Percentiles rank a stretch among this genome's conserved stretches.
phyloP scores from a whole-genome alignment of 2,888 invertebrate genomes.

The Drosophila falleni region DNA sequence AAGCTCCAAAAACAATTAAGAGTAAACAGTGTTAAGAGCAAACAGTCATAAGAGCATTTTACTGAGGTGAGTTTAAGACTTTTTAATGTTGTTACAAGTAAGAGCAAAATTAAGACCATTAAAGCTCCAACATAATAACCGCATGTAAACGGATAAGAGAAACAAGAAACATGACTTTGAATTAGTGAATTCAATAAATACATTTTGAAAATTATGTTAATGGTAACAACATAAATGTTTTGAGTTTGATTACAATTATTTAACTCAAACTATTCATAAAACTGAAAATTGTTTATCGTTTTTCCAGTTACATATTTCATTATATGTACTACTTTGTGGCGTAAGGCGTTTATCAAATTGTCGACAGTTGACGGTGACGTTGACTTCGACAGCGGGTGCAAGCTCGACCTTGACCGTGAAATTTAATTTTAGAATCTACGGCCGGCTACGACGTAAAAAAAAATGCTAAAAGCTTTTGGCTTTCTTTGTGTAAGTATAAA shows the following conservation, averaged over 20 bases:
- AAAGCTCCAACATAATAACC: not conserved
- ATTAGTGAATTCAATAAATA: not conserved
- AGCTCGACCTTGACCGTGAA: conserved; percentile 84
- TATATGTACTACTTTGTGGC: conserved; percentile 47
- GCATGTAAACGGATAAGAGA: not conserved
- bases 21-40: conserved; percentile 28
- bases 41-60: conserved; percentile 20
- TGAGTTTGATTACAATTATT: not conserved
- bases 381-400: conserved; percentile 63
- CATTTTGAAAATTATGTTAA: too few relatives aligned
- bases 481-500: conserved; percentile 43
- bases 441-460: conserved; percentile 74
- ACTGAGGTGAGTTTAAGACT: conserved; percentile 34
- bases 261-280: not conserved
- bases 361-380: conserved; percentile 5
- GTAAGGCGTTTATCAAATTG: conserved; percentile 1
- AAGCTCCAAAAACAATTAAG: conserved; percentile 29
- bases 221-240: not conserved
- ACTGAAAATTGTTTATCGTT: not conserved
- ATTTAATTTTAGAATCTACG: conserved; percentile 82
- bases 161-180: conserved; percentile 1
- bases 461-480: conserved; percentile 58
- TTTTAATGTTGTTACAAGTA: not conserved
- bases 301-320: conserved; percentile 42
- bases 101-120: conserved; percentile 10